Conservation (phyloP, 2,797 vertebrate species). For the Hafferia zeledoni region DNA sequence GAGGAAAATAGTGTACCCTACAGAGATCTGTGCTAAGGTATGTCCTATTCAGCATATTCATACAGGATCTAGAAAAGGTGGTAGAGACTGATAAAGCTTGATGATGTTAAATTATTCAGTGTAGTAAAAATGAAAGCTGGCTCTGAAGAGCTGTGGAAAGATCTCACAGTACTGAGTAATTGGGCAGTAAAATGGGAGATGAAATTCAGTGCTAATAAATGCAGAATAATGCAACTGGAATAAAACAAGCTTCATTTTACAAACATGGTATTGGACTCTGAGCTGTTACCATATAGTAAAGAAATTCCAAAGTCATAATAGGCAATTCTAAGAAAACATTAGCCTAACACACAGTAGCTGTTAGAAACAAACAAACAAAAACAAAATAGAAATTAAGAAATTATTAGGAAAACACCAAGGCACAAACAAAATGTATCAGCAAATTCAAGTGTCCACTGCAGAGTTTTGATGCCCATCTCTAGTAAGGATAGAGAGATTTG, state of each 20-base stretch:
- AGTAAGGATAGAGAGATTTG: neutral
- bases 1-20: neutral
- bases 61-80: slow-evolving; percentile 57
- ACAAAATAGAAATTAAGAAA: neutral
- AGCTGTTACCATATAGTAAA: slow-evolving; percentile 23
- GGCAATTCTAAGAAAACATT: slow-evolving; percentile 33
- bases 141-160: slow-evolving; percentile 50
- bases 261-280: neutral
- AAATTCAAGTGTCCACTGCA: neutral
- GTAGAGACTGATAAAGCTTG: slow-evolving; percentile 54
- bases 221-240: slow-evolving; percentile 19
- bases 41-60: neutral
- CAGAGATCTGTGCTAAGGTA: neutral
- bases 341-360: neutral
- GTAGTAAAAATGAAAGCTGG: slow-evolving; percentile 56
- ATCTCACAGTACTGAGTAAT: slow-evolving; percentile 51
- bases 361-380: slow-evolving; percentile 6
- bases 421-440: neutral
- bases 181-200: slow-evolving; percentile 52
- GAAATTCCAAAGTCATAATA: slow-evolving; percentile 25
- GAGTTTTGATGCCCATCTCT: neutral
- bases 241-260: slow-evolving; percentile 44
- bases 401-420: neutral
- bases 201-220: slow-evolving; percentile 64
- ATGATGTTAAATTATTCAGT: slow-evolving; percentile 60